Evolutionary conservation across 2,888 invertebrate genomes (phyloP).

Genomic region (Drosophila yooni): DNA sequence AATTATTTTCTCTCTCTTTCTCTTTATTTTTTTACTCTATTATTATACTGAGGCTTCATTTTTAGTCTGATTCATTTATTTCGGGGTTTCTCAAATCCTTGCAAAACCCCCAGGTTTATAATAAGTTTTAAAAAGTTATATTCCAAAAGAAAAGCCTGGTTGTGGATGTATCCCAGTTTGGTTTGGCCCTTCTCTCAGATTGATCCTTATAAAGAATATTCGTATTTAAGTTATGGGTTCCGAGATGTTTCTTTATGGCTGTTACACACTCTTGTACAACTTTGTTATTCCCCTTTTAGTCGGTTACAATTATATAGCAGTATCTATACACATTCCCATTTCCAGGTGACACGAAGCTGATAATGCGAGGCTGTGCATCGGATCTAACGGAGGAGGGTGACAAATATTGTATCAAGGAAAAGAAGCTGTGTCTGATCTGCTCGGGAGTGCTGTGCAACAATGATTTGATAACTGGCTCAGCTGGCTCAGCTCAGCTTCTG

Average conservation of each 20-base stretch:
- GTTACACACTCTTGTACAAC: background rate
- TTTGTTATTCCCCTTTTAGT: background rate
- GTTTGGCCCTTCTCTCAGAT: background rate
- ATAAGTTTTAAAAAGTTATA: background rate
- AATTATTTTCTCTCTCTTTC: background rate
- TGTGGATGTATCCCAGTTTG: background rate
- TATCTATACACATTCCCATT: too few relatives aligned
- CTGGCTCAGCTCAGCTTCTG: conserved; percentile 1
- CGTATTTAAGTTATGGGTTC: background rate
- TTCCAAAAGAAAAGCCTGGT: background rate
- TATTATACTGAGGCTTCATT: background rate
- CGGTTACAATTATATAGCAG: background rate
- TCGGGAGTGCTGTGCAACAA: conserved; percentile 68
- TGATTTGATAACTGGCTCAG: background rate
- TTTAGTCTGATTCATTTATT: too few relatives aligned
- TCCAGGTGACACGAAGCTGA: conserved; percentile 61
- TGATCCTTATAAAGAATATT: background rate
- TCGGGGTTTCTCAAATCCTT: too few relatives aligned
- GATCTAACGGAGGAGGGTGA: conserved; percentile 60
- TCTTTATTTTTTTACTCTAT: background rate
- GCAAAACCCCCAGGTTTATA: too few relatives aligned
- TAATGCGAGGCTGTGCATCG: conserved; percentile 75
- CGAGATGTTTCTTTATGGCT: background rate
- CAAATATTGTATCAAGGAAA: conserved; percentile 59
- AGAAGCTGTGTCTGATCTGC: conserved; percentile 67